A percentile compares a stretch with the other conserved stretches of the same genome.
Evolutionary conservation across 2,113 vertebrate species (phyloP).

Genomic region (Lynx canadensis): DNA sequence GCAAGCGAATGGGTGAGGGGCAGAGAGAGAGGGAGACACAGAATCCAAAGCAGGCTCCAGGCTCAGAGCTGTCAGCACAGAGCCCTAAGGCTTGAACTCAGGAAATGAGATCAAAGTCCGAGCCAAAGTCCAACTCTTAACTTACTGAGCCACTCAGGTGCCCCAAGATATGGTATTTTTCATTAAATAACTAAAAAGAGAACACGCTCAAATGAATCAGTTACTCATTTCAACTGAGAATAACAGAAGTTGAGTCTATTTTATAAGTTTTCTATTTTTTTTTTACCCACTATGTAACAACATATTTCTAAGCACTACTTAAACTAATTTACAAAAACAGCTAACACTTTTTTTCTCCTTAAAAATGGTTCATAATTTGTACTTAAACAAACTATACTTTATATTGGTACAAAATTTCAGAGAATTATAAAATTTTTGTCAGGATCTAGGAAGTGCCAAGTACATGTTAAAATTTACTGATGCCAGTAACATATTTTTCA

Average conservation of each 20-base stretch:
- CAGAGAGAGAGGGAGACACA: no score
- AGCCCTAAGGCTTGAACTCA: no score
- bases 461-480: background rate
- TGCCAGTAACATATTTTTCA: background rate
- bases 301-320: background rate
- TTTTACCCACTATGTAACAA: no score
- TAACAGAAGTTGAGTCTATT: background rate
- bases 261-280: background rate
- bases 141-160: no score
- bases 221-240: background rate
- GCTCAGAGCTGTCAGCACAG: no score
- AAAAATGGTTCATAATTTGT: background rate
- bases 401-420: background rate
- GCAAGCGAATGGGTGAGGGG: no score
- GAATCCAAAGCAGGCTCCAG: no score
- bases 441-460: background rate
- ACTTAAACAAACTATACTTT: background rate
- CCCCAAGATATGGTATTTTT: background rate
- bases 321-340: background rate
- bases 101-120: no score
- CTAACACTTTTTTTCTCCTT: background rate
- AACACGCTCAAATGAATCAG: background rate
- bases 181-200: background rate
- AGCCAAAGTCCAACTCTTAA: no score
- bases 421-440: background rate